Evolutionary conservation across 1,140 invertebrate species (phyloP), one percentile per base, ranked within the genome.

Genomic region (Drosophila miranda): DNA sequence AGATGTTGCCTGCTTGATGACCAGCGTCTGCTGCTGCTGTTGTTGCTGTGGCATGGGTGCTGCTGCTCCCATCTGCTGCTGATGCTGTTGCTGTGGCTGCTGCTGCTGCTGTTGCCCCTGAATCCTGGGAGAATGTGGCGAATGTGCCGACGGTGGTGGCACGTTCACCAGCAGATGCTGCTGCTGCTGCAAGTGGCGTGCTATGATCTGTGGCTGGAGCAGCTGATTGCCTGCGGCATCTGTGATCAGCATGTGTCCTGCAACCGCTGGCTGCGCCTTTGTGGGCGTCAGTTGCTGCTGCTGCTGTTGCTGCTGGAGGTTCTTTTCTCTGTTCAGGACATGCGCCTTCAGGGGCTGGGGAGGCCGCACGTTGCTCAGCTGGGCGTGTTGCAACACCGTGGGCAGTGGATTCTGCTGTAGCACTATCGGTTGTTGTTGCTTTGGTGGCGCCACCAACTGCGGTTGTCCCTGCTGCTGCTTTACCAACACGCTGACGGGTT

Each of bases 271-370:
- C 14, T 71, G 75, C 21, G 64, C 73, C 50, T 77, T 88, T 5
- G 53, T 79, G 16, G 75, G 68, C 2, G 78, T 64, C 28, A 79
- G 13, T 30, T 82, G 69, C 16, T 71, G 71, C 6, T 63, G 69
- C 2, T 73, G 64, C 14, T 63, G 61, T 9, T 87, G 83, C 23
- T 90, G 88, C 14, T 89, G 82, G 3, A 86, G 66, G 26, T 78
- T 84, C 66, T 90, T 89, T 14, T 90, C 89, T 26, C 89, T 75
- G 49, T 90, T 90, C 1, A 90, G 67, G 6, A 90, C 89, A 38
- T 90, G 89, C 6, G 89, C 89, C 46, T 90, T 90, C 0, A 90
- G 59, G 0, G 89, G 87, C 26, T 84, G 81, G 11, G 81, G 89
- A 11, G 82, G 69, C 3, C 89, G 61, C 26, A 90, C 86, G 44